Evolutionary conservation across 2,113 vertebrate genomes (phyloP), one percentile per base, ranked within the genome.

Genomic region (Poecilia latipinna): DNA sequence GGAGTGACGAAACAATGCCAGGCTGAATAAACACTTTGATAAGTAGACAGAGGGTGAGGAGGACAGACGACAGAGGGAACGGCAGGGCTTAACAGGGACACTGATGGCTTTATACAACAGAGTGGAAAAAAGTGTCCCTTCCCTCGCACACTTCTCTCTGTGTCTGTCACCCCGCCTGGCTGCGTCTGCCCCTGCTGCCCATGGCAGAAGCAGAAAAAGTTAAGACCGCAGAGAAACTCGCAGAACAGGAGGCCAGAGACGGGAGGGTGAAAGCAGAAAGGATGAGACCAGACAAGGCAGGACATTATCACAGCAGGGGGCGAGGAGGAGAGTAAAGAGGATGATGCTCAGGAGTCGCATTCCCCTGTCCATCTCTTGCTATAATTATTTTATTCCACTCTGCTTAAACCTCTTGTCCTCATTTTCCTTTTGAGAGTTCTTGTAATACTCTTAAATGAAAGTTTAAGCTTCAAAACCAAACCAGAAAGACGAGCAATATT

Each of bases 21-120:
- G 86, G 72, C 85, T 88, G 89, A 89, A 92, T 88, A 84, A 90
- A 91, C 89, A 90, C 89, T 90, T 77, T 77, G 89, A 88, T 88
- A 82, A 88, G 72, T 64, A 80, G 87, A 87, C 90, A 75, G 90
- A 88, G 88, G 87, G 87, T 78, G 86, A 87, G 85, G 85, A 88
- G 86, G 83, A 93, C 89, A 85, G 88, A 89, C 83, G 86, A 85
- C 70, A 60, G 72, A 78, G 80, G 85, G 87, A 82, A 66, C 1
- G 83, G 84, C 79, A 57, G 67, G 57, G 83, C 83, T 81, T 76
- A 83, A 82, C 87, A 80, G 88, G 88, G 88, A 91, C 87, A 82
- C 90, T 91, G 90, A 90, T 82, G 87, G 88, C 91, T 92, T 81
- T 76, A 89, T 91, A 83, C 82, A 51, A 79, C 4, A 0, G 65